Percentiles rank a stretch among this genome's conserved stretches.
Conservation (phyloP, 1,140 invertebrate genomes). For the Marisa cornuarietis region DNA sequence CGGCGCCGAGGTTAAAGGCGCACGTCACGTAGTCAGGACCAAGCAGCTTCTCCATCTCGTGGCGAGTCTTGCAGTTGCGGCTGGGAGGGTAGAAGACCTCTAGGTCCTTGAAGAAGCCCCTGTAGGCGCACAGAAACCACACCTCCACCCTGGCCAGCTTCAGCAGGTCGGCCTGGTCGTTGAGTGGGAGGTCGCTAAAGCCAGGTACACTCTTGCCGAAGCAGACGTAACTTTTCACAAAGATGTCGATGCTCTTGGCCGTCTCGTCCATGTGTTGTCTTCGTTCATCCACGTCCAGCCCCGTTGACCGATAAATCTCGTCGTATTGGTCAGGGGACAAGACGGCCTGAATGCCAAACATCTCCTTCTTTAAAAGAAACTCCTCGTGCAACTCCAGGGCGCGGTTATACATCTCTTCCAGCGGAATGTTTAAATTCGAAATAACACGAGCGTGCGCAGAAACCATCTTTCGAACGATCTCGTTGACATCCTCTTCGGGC, state of each 20-base stretch:
- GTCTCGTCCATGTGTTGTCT: slow-evolving; percentile 42
- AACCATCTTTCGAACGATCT: slow-evolving; percentile 25
- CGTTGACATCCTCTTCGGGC: slow-evolving; percentile 26
- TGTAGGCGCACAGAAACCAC: slow-evolving; percentile 44
- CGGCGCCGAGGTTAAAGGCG: slow-evolving; percentile 31
- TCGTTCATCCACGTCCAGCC: slow-evolving; percentile 54
- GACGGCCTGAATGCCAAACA: slow-evolving; percentile 48
- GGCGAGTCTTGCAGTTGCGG: slow-evolving; percentile 25
- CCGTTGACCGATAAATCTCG: slow-evolving; percentile 49
- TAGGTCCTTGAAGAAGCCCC: slow-evolving; percentile 35
- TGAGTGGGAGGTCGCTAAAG: slow-evolving; percentile 46
- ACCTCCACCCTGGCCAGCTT: slow-evolving; percentile 51
- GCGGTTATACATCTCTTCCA: not conserved
- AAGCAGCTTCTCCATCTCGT: slow-evolving; percentile 34
- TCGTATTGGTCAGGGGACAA: slow-evolving; percentile 49
- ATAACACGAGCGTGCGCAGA: slow-evolving; percentile 1
- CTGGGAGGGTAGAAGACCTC: slow-evolving; percentile 33
- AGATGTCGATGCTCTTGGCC: slow-evolving; percentile 41
- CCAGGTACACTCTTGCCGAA: slow-evolving; percentile 57
- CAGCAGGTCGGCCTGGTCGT: slow-evolving; percentile 54
- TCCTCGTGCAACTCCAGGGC: slow-evolving; percentile 10
- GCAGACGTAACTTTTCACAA: slow-evolving; percentile 46
- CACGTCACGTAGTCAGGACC: slow-evolving; percentile 30
- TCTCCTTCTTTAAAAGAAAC: slow-evolving; percentile 29
- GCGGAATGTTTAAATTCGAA: slow-evolving; percentile 6